Evolutionary conservation across 2,888 invertebrate species (phyloP).

Genomic region (Rhamnusium bicolor): DNA sequence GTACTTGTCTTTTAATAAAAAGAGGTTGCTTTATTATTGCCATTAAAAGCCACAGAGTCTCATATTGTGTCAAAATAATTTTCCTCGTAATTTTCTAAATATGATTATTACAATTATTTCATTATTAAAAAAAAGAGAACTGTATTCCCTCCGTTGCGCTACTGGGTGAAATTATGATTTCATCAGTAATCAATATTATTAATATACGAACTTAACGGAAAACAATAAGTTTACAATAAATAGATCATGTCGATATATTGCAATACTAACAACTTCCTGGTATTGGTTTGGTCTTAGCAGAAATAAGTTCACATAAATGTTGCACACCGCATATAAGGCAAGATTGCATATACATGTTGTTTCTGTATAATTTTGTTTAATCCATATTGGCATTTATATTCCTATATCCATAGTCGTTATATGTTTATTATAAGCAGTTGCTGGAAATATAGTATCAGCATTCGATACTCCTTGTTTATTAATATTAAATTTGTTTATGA

Average conservation of each 20-base stretch:
- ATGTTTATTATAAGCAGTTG: not conserved
- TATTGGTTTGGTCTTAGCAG: not conserved
- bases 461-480: not conserved
- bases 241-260: not conserved
- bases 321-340: not conserved
- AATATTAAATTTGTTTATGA: not conserved
- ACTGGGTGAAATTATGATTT: not conserved
- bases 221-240: not conserved
- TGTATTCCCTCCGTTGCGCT: not conserved
- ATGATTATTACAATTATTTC: not conserved
- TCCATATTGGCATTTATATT: not conserved
- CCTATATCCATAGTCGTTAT: not conserved
- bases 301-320: not conserved
- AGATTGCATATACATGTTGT: not conserved
- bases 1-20: too few species aligned
- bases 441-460: not conserved
- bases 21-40: too few species aligned
- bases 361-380: not conserved
- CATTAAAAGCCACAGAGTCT: too few species aligned
- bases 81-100: not conserved
- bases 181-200: not conserved
- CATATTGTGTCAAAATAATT: too few species aligned
- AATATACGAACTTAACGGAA: not conserved
- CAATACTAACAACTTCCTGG: not conserved
- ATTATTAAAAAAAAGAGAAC: not conserved